These are phyloP conservation scores for Myoxocephalus aenaeus DNA, from an alignment of 2,797 vertebrate genomes.

Conservation along the genomic window DNA sequence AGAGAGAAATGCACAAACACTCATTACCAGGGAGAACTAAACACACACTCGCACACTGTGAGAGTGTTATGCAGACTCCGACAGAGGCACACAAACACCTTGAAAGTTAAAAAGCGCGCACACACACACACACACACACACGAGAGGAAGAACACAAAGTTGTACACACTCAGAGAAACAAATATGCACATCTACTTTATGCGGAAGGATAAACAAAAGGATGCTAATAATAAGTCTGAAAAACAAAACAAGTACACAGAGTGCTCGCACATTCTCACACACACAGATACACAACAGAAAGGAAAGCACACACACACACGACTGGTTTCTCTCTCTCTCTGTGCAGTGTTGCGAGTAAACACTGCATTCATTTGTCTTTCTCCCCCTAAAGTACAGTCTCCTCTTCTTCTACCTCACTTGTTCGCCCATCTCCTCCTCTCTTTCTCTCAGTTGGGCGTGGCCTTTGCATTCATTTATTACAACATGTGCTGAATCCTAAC, in stretches of 20 bases:
- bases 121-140: not conserved
- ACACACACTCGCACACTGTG: not conserved
- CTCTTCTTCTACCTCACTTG: not conserved
- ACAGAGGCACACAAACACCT: slow-evolving; percentile 16
- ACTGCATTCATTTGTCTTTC: slow-evolving; percentile 54
- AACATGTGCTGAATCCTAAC: slow-evolving; percentile 53
- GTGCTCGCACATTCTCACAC: not conserved
- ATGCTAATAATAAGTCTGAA: slow-evolving; percentile 48
- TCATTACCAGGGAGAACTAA: slow-evolving; percentile 10
- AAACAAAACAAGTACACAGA: slow-evolving; percentile 8
- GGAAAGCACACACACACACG: slow-evolving; percentile 9
- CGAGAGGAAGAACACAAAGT: not conserved
- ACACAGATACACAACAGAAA: slow-evolving; percentile 29
- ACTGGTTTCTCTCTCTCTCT: not conserved
- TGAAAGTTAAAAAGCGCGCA: slow-evolving; percentile 20
- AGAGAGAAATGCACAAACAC: slow-evolving; percentile 9
- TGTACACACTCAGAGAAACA: slow-evolving; percentile 28
- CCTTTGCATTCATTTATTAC: slow-evolving; percentile 56
- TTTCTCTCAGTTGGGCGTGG: slow-evolving; percentile 29
- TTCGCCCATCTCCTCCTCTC: slow-evolving; percentile 2
- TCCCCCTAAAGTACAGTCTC: slow-evolving; percentile 11
- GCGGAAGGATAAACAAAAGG: slow-evolving; percentile 17
- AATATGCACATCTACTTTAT: slow-evolving; percentile 5
- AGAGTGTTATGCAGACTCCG: slow-evolving; percentile 1
- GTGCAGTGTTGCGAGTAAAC: slow-evolving; percentile 34